Evolutionary conservation across 1,140 invertebrate genomes (phyloP).

Genomic region (Caenorhabditis inopinata): DNA sequence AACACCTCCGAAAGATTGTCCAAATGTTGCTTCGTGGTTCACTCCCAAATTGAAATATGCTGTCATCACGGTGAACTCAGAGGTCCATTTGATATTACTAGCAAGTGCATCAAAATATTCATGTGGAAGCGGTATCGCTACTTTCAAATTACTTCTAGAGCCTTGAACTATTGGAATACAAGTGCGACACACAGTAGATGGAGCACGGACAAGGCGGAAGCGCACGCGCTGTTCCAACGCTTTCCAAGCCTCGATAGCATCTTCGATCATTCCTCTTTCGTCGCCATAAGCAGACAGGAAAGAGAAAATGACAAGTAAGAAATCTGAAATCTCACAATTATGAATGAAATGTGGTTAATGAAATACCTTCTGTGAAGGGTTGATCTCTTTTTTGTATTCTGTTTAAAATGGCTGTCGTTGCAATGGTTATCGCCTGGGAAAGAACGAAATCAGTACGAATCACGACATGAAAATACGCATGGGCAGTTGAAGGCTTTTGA

Average conservation of each 20-base stretch:
- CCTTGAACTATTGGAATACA: slow-evolving; percentile 48
- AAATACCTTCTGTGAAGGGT: background rate
- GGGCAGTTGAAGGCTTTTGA: background rate
- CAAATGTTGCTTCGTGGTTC: slow-evolving; percentile 43
- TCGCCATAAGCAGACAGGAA: slow-evolving; percentile 49
- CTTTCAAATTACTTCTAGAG: slow-evolving; percentile 15
- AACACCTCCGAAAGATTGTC: slow-evolving; percentile 41
- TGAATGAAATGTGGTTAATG: background rate
- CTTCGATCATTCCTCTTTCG: slow-evolving; percentile 50
- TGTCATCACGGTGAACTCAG: slow-evolving; percentile 53
- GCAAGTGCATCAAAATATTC: slow-evolving; percentile 51
- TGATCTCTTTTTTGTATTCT: slow-evolving; percentile 19
- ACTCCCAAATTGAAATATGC: slow-evolving; percentile 43
- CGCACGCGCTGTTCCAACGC: background rate
- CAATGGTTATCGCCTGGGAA: slow-evolving; percentile 42
- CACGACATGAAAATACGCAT: slow-evolving; percentile 27
- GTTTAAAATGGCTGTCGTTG: slow-evolving; percentile 37
- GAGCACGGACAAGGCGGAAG: slow-evolving; percentile 41
- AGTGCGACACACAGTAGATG: slow-evolving; percentile 43
- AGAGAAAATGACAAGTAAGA: slow-evolving; percentile 43
- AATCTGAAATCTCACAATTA: background rate
- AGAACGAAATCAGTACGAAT: slow-evolving; percentile 41
- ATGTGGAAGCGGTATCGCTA: slow-evolving; percentile 57
- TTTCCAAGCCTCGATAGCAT: slow-evolving; percentile 43
- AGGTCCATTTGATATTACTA: slow-evolving; percentile 17